Base-by-base conservation (phyloP, 2,113 vertebrate genomes). In the Columba janthina region DNA sequence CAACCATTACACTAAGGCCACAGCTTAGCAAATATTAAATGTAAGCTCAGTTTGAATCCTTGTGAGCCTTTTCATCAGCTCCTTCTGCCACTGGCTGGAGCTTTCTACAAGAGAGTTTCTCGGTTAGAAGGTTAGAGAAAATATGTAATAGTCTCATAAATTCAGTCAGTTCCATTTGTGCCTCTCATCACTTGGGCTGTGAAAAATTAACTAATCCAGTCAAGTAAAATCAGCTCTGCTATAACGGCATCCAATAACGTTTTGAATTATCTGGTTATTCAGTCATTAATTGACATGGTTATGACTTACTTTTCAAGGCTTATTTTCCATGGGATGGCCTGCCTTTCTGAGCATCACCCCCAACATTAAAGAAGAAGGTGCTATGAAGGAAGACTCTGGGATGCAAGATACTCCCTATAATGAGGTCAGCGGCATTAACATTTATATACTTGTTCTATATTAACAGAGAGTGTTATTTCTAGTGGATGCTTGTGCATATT, bases 371-470 rank as follows among this genome's bases (percentile, higher is more conserved):
- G 99, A 99, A 97, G 99, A 99, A 96, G 99, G 99, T 10, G 99
- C 99, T 88, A 99, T 99, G 99, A 99, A 99, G 95, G 99, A 99
- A 93, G 99, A 99, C 94, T 98, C 99, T 1, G 99, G 99, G 29
- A 99, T 99, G 96, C 99, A 99, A 91, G 99, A 99, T 93, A 99
- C 99, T 8, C 99, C 99, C 5, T 99, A 99, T 85, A 99, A 99
- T 24, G 99, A 99, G 99, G 99, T 99, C 72, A 97, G 98, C 64
- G 54, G 2, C 16, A 5, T 54, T 70, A 50, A 36, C 25, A 14
- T 79, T 89, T 51, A 26, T 24, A 14, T 38, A 15, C 14, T 51
- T 34, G 31, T 34, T 80, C 17, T 34, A 0, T 32, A 40, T 50
- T 69, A 64, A n/a, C 25, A 70, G 61, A 31, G 12, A 8, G 15